phyloP scores from a whole-genome alignment of 2,888 invertebrate species.

The Diabrotica balteata region DNA sequence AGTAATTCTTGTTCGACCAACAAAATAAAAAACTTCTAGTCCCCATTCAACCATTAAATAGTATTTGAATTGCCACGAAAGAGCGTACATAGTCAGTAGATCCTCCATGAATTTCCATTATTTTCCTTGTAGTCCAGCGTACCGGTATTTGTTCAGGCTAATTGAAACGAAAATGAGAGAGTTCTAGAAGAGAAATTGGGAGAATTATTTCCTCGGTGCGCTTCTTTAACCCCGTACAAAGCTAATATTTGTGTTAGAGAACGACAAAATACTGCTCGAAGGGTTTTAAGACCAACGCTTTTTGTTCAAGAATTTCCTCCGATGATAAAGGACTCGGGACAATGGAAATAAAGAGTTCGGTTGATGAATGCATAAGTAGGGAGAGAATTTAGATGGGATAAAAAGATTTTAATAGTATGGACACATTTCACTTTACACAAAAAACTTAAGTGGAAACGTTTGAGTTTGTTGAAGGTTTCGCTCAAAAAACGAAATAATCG shows the following conservation, averaged over 20 bases:
- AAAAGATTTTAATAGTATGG: background rate
- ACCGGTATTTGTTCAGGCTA: constrained; percentile 46
- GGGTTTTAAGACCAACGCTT: constrained; percentile 31
- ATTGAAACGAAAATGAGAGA: constrained; percentile 47
- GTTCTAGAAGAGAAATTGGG: constrained; percentile 37
- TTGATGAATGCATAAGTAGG: constrained; percentile 6
- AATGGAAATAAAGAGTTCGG: constrained; percentile 16
- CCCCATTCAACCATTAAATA: constrained; percentile 5
- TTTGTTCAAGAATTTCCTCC: constrained; percentile 31
- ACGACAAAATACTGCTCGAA: constrained; percentile 43
- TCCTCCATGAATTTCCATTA: constrained; percentile 28
- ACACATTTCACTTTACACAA: too few species aligned
- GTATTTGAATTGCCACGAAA: background rate
- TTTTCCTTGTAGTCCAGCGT: constrained; percentile 29
- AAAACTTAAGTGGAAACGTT: too few species aligned
- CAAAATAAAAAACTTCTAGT: background rate
- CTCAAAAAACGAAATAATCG: too few species aligned
- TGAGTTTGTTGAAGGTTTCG: too few species aligned
- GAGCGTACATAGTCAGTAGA: background rate
- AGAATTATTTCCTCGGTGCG: constrained; percentile 33
- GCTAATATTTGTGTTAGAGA: constrained; percentile 48
- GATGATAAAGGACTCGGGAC: constrained; percentile 20
- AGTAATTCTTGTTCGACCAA: too few species aligned
- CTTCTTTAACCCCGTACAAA: constrained; percentile 37
- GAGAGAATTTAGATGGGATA: background rate